Conservation (phyloP, 1,140 invertebrate species). For the Contarinia nasturtii region DNA sequence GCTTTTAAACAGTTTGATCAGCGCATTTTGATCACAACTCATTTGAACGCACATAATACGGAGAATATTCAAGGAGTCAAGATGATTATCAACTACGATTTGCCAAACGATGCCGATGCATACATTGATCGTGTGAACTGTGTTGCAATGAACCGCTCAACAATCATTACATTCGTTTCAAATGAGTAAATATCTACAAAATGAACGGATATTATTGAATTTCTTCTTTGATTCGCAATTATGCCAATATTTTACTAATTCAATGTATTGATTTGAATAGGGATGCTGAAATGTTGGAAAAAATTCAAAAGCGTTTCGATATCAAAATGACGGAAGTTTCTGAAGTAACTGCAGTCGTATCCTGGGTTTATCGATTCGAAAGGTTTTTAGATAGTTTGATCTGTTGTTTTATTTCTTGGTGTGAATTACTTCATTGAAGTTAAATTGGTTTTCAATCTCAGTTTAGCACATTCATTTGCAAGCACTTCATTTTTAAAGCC, state of each 20-base stretch:
- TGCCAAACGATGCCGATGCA: conserved; percentile 99
- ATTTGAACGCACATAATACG: conserved; percentile 95
- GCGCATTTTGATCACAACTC: conserved; percentile 93
- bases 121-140: conserved; percentile 96
- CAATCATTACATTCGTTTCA: conserved; percentile 95
- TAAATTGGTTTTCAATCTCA: too few species aligned
- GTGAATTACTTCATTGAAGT: too few species aligned
- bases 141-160: conserved; percentile 89
- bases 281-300: conserved; percentile 89
- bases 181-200: conserved; percentile 77
- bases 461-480: too few species aligned
- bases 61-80: conserved; percentile 97
- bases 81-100: conserved; percentile 99
- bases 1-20: conserved; percentile 10
- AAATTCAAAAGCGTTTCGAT: conserved; percentile 96
- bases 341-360: conserved; percentile 96
- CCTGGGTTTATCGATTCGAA: too few species aligned
- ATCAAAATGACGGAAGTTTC: conserved; percentile 96
- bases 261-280: too few species aligned
- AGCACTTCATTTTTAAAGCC: too few species aligned
- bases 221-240: too few species aligned
- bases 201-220: too few species aligned
- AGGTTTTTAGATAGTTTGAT: too few species aligned
- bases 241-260: too few species aligned
- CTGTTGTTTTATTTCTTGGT: too few species aligned